These are phyloP conservation scores for Oreochromis aureus DNA, from an alignment of 2,113 vertebrate species.

Conservation along the genomic window DNA sequence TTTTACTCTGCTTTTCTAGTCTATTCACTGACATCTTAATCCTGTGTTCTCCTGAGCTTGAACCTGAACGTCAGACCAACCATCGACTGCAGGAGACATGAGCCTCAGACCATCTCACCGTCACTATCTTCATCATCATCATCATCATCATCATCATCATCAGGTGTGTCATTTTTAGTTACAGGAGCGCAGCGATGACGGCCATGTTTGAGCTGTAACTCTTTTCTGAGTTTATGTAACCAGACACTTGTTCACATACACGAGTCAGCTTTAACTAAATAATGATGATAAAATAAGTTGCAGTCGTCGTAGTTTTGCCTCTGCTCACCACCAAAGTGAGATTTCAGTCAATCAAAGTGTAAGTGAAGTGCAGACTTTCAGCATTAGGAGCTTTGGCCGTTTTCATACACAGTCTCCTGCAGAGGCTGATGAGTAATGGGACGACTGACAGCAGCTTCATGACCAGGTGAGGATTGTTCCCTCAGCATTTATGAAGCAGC, in stretches of 20 bases:
- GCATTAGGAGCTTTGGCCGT: too few species aligned
- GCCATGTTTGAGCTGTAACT: too few species aligned
- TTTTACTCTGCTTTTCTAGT: neutral
- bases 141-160: neutral
- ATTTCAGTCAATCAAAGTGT: too few species aligned
- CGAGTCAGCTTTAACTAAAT: too few species aligned
- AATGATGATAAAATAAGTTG: too few species aligned
- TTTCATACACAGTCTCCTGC: too few species aligned
- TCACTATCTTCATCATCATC: neutral
- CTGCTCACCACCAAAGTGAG: too few species aligned
- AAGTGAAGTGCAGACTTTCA: too few species aligned
- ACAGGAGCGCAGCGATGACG: neutral
- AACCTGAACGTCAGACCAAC: accelerated
- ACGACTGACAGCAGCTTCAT: neutral
- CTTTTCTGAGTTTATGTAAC: too few species aligned
- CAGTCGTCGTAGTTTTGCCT: too few species aligned
- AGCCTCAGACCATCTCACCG: neutral
- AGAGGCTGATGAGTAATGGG: too few species aligned
- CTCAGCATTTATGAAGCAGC: neutral
- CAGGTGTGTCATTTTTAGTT: neutral
- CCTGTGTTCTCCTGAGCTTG: accelerated
- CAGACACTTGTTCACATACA: too few species aligned
- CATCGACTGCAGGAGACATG: neutral
- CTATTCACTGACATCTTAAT: neutral
- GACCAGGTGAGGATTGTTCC: neutral